These are phyloP conservation scores for Botrylloides violaceus DNA, from an alignment of 23 tunicate species.

Conservation along the genomic window DNA sequence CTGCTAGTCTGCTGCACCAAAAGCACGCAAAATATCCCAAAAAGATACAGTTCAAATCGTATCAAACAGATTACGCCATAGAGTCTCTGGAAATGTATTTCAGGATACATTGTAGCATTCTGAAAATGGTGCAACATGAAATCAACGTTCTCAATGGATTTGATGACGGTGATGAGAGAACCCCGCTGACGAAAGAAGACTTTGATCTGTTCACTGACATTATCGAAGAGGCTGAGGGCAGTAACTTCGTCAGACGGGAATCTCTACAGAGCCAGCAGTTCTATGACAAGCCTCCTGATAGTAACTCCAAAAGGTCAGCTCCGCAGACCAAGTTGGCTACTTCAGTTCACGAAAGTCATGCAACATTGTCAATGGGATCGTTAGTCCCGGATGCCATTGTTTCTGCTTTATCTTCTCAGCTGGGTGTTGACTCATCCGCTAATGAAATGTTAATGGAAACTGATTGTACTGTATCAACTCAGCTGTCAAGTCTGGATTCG, in stretches of 20 bases:
- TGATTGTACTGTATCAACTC: not conserved
- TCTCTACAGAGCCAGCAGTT: slow-evolving; percentile 20
- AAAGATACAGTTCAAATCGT: slow-evolving; percentile 64
- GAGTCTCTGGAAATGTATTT: slow-evolving; percentile 88
- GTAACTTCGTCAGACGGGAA: slow-evolving; percentile 53
- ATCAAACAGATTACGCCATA: slow-evolving; percentile 52
- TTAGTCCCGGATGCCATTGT: slow-evolving; percentile 55
- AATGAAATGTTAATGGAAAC: not conserved
- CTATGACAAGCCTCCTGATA: slow-evolving; percentile 10
- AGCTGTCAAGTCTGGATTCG: not conserved
- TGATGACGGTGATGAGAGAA: slow-evolving; percentile 6
- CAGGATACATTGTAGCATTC: slow-evolving; percentile 61
- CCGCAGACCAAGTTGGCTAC: slow-evolving; percentile 2
- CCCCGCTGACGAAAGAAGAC: slow-evolving; percentile 4
- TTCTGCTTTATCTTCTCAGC: slow-evolving; percentile 17
- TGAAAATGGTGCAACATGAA: slow-evolving; percentile 38
- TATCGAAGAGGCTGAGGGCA: slow-evolving; percentile 42
- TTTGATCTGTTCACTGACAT: slow-evolving; percentile 28
- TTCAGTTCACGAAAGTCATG: no score
- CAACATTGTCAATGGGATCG: slow-evolving; percentile 53
- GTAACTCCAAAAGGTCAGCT: slow-evolving; percentile 27
- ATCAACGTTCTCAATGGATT: slow-evolving; percentile 5
- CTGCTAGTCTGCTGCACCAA: slow-evolving; percentile 54
- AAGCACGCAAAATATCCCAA: slow-evolving; percentile 88
- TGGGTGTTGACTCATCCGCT: not conserved